A percentile compares a stretch with the other conserved stretches of the same genome.
These are phyloP conservation scores for Ancistrus triradiatus DNA, from an alignment of 2,113 vertebrate genomes.

Conservation along the genomic window DNA sequence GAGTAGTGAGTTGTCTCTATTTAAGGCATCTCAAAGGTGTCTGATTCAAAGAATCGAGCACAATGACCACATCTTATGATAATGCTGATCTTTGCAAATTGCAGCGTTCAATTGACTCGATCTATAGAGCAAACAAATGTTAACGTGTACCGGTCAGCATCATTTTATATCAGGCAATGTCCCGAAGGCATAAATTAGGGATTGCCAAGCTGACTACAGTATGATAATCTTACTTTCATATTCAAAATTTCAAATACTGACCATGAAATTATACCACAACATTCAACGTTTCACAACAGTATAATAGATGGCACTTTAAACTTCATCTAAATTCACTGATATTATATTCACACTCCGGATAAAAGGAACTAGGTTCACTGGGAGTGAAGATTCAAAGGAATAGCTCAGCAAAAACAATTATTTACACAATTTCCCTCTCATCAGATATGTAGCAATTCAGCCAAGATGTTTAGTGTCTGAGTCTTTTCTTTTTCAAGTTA, in stretches of 20 bases:
- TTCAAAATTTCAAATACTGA: slow-evolving; percentile 22
- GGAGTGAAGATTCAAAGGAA: too few relatives aligned
- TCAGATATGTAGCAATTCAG: too few relatives aligned
- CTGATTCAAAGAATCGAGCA: slow-evolving; percentile 16
- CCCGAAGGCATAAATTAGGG: slow-evolving; percentile 8
- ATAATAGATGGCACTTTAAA: slow-evolving; percentile 13
- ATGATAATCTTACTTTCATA: slow-evolving; percentile 25
- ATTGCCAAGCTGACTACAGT: slow-evolving; percentile 2
- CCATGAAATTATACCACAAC: slow-evolving; percentile 32
- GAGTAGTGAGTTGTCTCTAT: slow-evolving; percentile 25
- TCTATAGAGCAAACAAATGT: neutral
- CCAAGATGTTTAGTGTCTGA: too few relatives aligned
- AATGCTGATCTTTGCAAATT: neutral
- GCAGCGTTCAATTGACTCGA: neutral
- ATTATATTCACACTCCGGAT: slow-evolving; percentile 4
- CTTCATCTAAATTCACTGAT: slow-evolving; percentile 20
- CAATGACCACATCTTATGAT: neutral
- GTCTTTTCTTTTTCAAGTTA: too few relatives aligned
- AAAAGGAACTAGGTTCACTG: too few relatives aligned
- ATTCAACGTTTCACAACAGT: slow-evolving; percentile 21
- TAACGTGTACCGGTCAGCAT: slow-evolving; percentile 10
- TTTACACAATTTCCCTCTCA: too few relatives aligned
- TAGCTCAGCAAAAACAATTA: too few relatives aligned
- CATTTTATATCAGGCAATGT: slow-evolving; percentile 9
- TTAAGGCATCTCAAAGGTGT: slow-evolving; percentile 46